A percentile compares a stretch with the other conserved stretches of the same genome.
Conservation (phyloP, 2,797 vertebrate genomes). For the Sylvia borin region DNA sequence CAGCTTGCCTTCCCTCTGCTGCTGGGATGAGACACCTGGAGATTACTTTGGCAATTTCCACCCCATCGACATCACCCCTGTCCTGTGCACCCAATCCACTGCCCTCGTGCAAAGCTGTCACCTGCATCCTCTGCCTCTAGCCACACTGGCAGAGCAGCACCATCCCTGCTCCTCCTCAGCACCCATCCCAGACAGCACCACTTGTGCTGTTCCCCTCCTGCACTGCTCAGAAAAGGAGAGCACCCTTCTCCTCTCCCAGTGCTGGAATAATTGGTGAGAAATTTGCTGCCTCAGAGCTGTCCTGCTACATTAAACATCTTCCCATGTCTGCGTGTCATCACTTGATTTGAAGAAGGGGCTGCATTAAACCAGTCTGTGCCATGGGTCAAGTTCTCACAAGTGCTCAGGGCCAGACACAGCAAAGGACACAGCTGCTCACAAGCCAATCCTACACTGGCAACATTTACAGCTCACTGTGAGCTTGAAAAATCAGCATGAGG, state of each 20-base stretch:
- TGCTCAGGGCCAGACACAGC: neutral
- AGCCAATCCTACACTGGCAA: neutral
- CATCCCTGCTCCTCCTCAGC: neutral
- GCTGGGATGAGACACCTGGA: neutral
- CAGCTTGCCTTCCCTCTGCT: neutral
- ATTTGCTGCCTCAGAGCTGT: neutral
- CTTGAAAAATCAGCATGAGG: neutral
- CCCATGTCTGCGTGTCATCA: fast-evolving
- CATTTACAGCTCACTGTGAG: neutral
- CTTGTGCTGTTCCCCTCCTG: neutral
- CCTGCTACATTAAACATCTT: neutral
- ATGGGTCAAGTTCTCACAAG: neutral
- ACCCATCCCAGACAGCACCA: neutral
- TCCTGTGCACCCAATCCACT: neutral
- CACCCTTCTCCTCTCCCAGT: neutral
- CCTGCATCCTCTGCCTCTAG: neutral
- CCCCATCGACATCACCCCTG: neutral
- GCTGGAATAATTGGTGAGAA: neutral
- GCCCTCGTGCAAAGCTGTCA: neutral
- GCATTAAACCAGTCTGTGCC: neutral
- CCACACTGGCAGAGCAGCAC: fast-evolving
- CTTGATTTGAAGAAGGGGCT: neutral
- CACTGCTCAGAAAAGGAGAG: neutral
- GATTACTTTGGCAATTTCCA: neutral
- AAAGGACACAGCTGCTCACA: neutral